Evolutionary conservation across 2,888 invertebrate species (phyloP).

Genomic region (Thera obeliscata): DNA sequence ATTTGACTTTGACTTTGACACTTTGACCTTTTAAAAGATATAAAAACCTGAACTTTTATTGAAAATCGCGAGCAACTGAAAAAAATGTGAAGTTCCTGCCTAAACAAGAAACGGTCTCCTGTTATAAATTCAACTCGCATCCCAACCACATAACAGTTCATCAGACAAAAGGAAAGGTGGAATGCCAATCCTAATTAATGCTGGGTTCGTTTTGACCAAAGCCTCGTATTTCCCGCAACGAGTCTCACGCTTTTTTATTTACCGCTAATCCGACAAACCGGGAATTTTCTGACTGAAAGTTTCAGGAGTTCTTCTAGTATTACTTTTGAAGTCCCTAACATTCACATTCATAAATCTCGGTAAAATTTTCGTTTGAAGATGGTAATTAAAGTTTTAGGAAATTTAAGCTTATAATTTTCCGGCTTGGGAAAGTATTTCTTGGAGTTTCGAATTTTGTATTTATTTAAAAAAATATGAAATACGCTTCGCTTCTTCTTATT

Average conservation of each 20-base stretch:
- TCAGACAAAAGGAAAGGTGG: constrained; percentile 19
- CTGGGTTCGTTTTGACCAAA: constrained; percentile 16
- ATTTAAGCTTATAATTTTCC: too few relatives aligned
- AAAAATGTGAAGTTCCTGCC: too few relatives aligned
- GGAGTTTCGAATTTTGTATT: too few relatives aligned
- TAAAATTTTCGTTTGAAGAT: not conserved
- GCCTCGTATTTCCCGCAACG: constrained; percentile 11
- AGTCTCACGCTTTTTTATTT: constrained; percentile 3
- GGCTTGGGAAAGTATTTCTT: too few relatives aligned
- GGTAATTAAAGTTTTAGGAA: too few relatives aligned
- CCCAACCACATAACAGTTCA: constrained; percentile 6
- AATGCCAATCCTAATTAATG: constrained; percentile 25
- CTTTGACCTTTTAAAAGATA: too few relatives aligned
- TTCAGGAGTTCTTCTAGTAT: constrained; percentile 2
- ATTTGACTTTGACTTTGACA: too few relatives aligned
- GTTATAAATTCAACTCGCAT: not conserved
- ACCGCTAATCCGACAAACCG: constrained; percentile 9
- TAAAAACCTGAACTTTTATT: too few relatives aligned
- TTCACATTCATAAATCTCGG: not conserved
- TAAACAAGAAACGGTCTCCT: too few relatives aligned
- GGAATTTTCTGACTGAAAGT: constrained; percentile 5
- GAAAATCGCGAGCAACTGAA: too few relatives aligned
- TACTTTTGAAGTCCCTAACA: not conserved
- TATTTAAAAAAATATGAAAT: too few relatives aligned
- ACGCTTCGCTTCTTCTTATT: too few relatives aligned